A percentile compares a stretch with the other conserved stretches of the same genome.
These are phyloP conservation scores for Steinernema feltiae DNA, from an alignment of 1,140 invertebrate species.

Conservation along the genomic window DNA sequence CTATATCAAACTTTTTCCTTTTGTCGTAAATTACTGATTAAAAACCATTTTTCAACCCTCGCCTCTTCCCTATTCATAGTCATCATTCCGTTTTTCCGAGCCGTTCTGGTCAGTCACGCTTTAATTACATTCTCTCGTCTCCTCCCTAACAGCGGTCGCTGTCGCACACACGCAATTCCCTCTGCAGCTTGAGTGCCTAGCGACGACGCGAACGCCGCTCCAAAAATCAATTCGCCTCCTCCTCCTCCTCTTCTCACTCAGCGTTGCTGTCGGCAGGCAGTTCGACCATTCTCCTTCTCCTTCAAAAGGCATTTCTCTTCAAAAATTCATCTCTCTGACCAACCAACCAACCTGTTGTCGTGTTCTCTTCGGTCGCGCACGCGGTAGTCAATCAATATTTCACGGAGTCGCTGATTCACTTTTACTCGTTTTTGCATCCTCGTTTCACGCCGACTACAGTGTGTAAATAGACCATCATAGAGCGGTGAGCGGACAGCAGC, in stretches of 20 bases:
- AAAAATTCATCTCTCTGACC: not conserved
- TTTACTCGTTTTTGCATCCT: not conserved
- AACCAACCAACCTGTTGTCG: not conserved
- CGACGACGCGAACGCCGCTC: not conserved
- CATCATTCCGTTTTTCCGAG: no score
- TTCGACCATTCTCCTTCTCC: not conserved
- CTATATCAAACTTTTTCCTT: no score
- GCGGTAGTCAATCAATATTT: not conserved
- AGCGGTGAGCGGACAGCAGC: not conserved
- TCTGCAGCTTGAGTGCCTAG: slow-evolving; percentile 1
- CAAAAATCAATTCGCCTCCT: not conserved
- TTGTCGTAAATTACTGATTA: no score
- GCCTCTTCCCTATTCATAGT: no score
- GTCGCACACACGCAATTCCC: not conserved
- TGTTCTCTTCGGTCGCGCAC: no score
- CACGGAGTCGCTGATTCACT: not conserved
- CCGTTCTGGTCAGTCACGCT: no score
- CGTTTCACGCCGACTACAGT: not conserved
- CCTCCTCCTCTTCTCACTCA: not conserved
- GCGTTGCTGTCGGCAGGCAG: not conserved
- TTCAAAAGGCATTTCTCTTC: not conserved
- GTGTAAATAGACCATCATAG: not conserved
- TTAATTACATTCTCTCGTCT: not conserved
- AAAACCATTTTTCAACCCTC: no score
- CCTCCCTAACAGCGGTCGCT: not conserved